Evolutionary conservation across 1,140 invertebrate species (phyloP), one percentile per base, ranked within the genome.

Genomic region (Formica selysi): DNA sequence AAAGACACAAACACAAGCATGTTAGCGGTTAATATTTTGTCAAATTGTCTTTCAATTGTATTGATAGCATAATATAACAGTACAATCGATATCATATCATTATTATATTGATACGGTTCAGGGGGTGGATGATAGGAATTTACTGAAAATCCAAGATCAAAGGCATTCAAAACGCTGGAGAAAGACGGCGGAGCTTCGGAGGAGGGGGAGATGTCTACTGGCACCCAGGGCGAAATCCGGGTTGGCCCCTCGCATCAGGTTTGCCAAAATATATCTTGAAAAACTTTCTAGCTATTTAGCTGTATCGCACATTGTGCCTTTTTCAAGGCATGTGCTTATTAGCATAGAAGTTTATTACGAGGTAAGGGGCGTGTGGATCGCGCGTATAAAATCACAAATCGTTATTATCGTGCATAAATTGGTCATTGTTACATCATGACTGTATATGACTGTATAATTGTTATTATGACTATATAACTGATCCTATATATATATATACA

Each of bases 181-280:
- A 95, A 95, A 94, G 93, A 95, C 94, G 93, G 93, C 85, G 94
- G 92, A 95, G 93, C 94, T 92, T 95, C 92, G 94, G 95, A 95
- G 93, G 95, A 95, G 94, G 94, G 94, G 94, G 95, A 95, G 95
- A 95, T 95, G 97, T 97, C 94, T 96, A 96, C 96, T 94, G 96
- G 97, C 94, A 98, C 98, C 94, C 98, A 98, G 96, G 98, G 98
- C 94, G 98, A 99, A 96, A 99, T 99, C 95, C 97, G 98, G 96
- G 98, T 99, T 95, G 98, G 98, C 95, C 97, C 98, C 95, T 98
- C 97, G 94, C 98, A 98, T 96, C 98, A 98, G 97, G 98, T 98
- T 95, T 94, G 94, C 90, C 91, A 91, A 91, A 16, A 94, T 91
- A 83, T 73, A 93, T 92, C 91, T 93, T 92, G 90, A 90, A 91